A percentile compares a stretch with the other conserved stretches of the same genome.
These are phyloP conservation scores for Myiozetetes cayanensis DNA, from an alignment of 2,113 vertebrate genomes.

Conservation along the genomic window DNA sequence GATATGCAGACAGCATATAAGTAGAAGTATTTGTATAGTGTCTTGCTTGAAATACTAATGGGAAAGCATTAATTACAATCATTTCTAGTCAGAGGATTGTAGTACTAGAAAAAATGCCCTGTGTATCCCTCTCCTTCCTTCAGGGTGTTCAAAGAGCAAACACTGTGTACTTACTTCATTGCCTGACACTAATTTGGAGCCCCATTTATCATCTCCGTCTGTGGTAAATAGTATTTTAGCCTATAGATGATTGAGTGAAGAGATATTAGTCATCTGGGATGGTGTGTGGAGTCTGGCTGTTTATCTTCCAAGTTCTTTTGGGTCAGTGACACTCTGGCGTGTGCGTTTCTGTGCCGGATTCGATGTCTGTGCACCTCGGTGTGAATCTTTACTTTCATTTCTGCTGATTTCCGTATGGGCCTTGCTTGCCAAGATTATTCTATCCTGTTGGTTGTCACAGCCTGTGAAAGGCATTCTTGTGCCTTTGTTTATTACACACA, in stretches of 20 bases:
- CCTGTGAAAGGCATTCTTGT: background rate
- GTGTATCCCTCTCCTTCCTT: background rate
- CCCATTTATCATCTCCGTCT: background rate
- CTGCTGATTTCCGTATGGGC: background rate
- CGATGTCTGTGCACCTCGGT: background rate
- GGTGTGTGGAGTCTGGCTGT: background rate
- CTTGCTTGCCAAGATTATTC: background rate
- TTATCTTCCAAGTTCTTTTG: background rate
- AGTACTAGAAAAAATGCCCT: background rate
- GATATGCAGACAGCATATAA: background rate
- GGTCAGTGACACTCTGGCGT: rapidly evolving
- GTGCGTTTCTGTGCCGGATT: background rate
- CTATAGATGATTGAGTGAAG: background rate
- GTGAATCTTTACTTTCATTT: background rate
- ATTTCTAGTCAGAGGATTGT: background rate
- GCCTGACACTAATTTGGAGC: background rate
- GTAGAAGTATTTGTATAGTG: background rate
- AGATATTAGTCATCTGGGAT: background rate
- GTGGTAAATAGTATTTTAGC: background rate
- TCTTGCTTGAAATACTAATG: background rate
- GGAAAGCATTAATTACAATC: background rate
- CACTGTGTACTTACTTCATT: background rate
- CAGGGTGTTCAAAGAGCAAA: background rate
- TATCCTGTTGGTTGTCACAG: background rate
- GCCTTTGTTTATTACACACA: background rate